Conservation (phyloP, 2,113 vertebrate species). For the Plecotus auritus region DNA sequence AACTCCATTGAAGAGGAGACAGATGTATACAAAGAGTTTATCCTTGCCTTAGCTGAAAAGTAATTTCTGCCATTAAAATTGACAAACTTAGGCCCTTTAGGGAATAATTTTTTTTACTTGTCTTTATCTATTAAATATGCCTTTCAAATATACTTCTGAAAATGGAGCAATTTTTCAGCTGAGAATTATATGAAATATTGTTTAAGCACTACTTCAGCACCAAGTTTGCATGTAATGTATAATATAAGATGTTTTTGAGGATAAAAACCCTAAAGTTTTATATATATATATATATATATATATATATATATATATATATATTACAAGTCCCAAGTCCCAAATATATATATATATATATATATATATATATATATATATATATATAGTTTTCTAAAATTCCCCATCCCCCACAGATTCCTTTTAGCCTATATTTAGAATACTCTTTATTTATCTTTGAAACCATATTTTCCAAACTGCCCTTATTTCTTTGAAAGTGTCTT, state of each 20-base stretch:
- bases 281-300: too few species aligned
- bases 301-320: too few species aligned
- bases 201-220: conserved; percentile 72
- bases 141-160: conserved; percentile 60
- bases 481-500: conserved; percentile 47
- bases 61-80: conserved; percentile 81
- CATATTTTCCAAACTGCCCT: conserved; percentile 10
- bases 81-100: conserved; percentile 75
- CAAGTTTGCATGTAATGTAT: conserved; percentile 59
- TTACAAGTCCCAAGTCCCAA: too few species aligned
- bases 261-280: conserved; percentile 59
- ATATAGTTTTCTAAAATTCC: conserved; percentile 5
- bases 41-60: conserved; percentile 80
- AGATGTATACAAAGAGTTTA: conserved; percentile 80
- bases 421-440: not conserved
- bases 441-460: conserved; percentile 27
- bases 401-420: not conserved
- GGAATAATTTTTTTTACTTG: conserved; percentile 72
- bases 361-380: not conserved
- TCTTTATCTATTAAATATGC: conserved; percentile 73
- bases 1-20: conserved; percentile 75
- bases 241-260: conserved; percentile 37
- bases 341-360: not conserved
- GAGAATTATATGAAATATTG: conserved; percentile 66
- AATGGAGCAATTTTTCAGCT: conserved; percentile 34